Conservation (phyloP, 2,888 invertebrate genomes). For the Erebia palarica region DNA sequence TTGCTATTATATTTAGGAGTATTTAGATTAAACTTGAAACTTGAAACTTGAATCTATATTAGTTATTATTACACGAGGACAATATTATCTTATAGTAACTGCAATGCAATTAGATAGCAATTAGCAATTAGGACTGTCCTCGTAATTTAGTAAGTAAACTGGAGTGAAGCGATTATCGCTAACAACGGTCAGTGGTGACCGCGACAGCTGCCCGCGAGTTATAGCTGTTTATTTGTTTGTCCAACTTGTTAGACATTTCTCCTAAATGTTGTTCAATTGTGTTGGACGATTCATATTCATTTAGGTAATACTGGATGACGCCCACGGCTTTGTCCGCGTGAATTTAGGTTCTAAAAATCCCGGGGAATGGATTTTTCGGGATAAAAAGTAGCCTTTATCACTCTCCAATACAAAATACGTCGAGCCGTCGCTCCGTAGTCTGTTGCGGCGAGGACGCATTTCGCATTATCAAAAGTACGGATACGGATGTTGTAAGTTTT, state of each 20-base stretch:
- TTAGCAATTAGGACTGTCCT: constrained; percentile 11
- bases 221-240: constrained; percentile 23
- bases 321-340: no score
- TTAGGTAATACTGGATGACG: not conserved
- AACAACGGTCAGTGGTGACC: constrained; percentile 18
- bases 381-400: no score
- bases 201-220: constrained; percentile 10
- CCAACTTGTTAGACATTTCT: constrained; percentile 6
- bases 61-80: no score
- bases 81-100: not conserved
- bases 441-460: no score
- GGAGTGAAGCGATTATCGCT: constrained; percentile 14
- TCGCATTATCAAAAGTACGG: no score
- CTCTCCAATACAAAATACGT: no score
- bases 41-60: no score
- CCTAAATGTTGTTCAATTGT: constrained; percentile 27
- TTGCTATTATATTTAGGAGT: not conserved
- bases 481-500: no score
- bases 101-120: constrained; percentile 9
- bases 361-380: no score
- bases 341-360: no score
- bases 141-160: not conserved
- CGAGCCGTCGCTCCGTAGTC: no score
- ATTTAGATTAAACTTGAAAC: no score
- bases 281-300: not conserved